These are phyloP conservation scores for Lepisosteus osseus DNA, from an alignment of 2,113 vertebrate species.

Conservation along the genomic window DNA sequence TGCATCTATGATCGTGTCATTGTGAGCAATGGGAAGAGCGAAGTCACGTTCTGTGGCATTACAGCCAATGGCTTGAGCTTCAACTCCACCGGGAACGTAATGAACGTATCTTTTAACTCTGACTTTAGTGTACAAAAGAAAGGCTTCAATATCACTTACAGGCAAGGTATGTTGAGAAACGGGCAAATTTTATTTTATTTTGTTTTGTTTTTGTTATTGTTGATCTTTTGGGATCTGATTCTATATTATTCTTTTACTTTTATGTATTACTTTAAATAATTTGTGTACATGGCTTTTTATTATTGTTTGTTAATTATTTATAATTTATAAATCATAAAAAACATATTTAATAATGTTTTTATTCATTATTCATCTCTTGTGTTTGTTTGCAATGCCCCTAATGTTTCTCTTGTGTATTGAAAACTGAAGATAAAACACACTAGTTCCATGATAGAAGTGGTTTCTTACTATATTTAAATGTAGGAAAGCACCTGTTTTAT, in stretches of 20 bases:
- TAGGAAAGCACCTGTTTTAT: too few relatives aligned
- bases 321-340: too few relatives aligned
- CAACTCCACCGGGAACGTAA: conserved; percentile 87
- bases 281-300: background rate
- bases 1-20: conserved; percentile 88
- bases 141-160: conserved; percentile 86
- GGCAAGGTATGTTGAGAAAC: conserved; percentile 72
- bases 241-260: background rate
- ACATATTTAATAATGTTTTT: too few relatives aligned
- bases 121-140: conserved; percentile 96
- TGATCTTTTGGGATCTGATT: background rate
- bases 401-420: too few relatives aligned
- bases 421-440: too few relatives aligned
- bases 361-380: too few relatives aligned
- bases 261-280: background rate
- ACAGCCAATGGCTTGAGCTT: conserved; percentile 88
- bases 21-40: conserved; percentile 76
- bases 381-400: too few relatives aligned
- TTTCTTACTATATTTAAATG: too few relatives aligned
- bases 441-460: too few relatives aligned
- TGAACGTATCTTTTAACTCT: conserved; percentile 84
- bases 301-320: background rate
- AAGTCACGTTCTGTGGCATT: conserved; percentile 81
- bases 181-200: background rate
- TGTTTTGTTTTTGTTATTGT: conserved; percentile 9